Conservation (phyloP, 2,888 invertebrate genomes). For the Volucella zonaria region DNA sequence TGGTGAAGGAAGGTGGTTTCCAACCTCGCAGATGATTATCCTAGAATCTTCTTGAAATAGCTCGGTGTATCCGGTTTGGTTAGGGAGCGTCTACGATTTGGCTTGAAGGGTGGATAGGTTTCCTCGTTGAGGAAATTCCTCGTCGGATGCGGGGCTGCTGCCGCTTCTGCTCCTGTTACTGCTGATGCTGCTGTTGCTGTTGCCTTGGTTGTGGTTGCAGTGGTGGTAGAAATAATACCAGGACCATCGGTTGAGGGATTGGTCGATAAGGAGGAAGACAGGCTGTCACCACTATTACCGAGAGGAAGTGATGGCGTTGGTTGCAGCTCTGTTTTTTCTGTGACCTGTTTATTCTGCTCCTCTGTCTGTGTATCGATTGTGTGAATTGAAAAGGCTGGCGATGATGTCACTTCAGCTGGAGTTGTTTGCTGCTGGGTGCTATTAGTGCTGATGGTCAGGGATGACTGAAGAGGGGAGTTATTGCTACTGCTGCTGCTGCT, state of each 20-base stretch:
- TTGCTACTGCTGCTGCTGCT: slow-evolving; percentile 5
- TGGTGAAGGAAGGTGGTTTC: slow-evolving; percentile 4
- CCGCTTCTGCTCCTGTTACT: slow-evolving; percentile 19
- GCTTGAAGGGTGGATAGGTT: slow-evolving; percentile 81
- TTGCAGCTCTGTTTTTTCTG: slow-evolving; percentile 61
- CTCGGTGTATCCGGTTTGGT: slow-evolving; percentile 82
- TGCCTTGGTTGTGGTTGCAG: slow-evolving; percentile 67
- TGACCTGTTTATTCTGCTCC: slow-evolving; percentile 41
- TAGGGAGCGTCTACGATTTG: slow-evolving; percentile 82
- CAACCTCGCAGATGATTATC: slow-evolving; percentile 78
- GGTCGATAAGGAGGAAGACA: slow-evolving; percentile 31
- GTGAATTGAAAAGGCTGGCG: slow-evolving; percentile 35
- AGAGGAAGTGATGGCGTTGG: slow-evolving; percentile 49
- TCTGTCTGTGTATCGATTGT: slow-evolving; percentile 53
- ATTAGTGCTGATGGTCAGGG: slow-evolving; percentile 17
- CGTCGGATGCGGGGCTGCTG: slow-evolving; percentile 75
- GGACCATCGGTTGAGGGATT: slow-evolving; percentile 42
- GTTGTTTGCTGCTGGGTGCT: slow-evolving; percentile 2
- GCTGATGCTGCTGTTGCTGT: background rate
- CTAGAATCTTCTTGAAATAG: slow-evolving; percentile 82
- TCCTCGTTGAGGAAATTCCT: slow-evolving; percentile 81
- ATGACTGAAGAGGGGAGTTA: slow-evolving; percentile 20
- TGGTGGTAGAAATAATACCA: slow-evolving; percentile 53
- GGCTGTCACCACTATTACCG: slow-evolving; percentile 48
- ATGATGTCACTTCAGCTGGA: slow-evolving; percentile 42